Conservation (phyloP, 2,888 invertebrate genomes). For the Rhaphigaster nebulosa region DNA sequence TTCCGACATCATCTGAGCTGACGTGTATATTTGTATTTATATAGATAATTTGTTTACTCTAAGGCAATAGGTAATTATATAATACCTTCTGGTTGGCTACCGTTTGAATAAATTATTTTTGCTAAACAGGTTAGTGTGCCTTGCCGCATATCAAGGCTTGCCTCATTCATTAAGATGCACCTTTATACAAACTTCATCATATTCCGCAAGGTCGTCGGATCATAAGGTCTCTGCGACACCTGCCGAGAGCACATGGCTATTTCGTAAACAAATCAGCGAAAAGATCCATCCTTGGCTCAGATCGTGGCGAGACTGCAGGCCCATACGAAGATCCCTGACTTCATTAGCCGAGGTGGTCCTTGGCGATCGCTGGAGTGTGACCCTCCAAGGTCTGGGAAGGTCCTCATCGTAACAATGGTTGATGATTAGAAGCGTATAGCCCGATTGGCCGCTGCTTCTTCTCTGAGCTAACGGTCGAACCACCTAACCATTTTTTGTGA, state of each 20-base stretch:
- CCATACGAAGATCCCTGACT: neutral
- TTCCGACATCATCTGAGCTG: too few species aligned
- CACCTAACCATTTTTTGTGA: neutral
- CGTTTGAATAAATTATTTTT: neutral
- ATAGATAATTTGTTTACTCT: too few species aligned
- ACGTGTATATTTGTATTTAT: too few species aligned
- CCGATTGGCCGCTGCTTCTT: neutral
- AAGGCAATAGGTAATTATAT: too few species aligned
- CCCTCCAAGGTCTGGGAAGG: slow-evolving; percentile 44
- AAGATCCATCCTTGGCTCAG: neutral
- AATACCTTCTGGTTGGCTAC: too few species aligned
- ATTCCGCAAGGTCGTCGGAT: neutral
- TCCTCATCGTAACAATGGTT: neutral
- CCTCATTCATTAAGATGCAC: slow-evolving; percentile 19
- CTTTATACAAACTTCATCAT: neutral
- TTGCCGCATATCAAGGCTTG: neutral
- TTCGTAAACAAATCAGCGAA: neutral
- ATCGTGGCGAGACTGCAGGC: neutral
- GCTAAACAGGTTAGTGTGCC: neutral
- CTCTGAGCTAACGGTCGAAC: neutral
- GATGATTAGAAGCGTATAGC: neutral
- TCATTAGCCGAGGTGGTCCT: neutral
- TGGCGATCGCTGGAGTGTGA: slow-evolving; percentile 37
- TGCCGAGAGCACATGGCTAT: neutral
- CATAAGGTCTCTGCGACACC: neutral